Evolutionary conservation across 2,888 invertebrate species (phyloP).

Genomic region (Campoletis raptor): DNA sequence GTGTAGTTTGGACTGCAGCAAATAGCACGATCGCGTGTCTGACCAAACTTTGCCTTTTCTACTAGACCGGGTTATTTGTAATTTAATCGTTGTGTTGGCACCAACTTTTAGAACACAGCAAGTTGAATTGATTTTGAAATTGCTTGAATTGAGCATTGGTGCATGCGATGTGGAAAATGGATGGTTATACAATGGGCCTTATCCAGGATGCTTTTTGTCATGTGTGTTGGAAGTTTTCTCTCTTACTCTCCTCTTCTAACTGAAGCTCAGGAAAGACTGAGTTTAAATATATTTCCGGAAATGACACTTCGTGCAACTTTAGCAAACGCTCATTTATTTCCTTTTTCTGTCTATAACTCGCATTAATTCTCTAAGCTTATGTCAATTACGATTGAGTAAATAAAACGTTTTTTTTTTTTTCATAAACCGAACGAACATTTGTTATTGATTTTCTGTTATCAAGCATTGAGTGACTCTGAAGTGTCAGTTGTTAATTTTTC

Average conservation of each 20-base stretch:
- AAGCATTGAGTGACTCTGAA: conserved; percentile 10
- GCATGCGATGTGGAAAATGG: conserved; percentile 48
- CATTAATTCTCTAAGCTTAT: conserved; percentile 6
- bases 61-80: conserved; percentile 45
- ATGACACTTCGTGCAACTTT: conserved; percentile 18
- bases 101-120: conserved; percentile 3
- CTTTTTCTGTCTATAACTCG: conserved; percentile 27
- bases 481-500: conserved; percentile 12
- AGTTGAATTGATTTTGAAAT: conserved; percentile 27
- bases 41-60: conserved; percentile 52
- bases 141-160: conserved; percentile 38
- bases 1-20: neutral
- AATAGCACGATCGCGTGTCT: conserved; percentile 37
- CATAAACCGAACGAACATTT: neutral
- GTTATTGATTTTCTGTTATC: conserved; percentile 6
- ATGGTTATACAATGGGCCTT: conserved; percentile 40
- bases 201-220: conserved; percentile 55
- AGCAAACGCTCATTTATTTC: conserved; percentile 10
- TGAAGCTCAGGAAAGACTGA: conserved; percentile 27
- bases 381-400: neutral
- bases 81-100: conserved; percentile 30
- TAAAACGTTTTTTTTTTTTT: conserved; percentile 23
- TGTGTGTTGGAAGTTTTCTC: conserved; percentile 35
- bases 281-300: conserved; percentile 22
- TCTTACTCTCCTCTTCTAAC: conserved; percentile 25